These are phyloP conservation scores for Cebus imitator DNA, from an alignment of 2,113 vertebrate species.

Conservation along the genomic window DNA sequence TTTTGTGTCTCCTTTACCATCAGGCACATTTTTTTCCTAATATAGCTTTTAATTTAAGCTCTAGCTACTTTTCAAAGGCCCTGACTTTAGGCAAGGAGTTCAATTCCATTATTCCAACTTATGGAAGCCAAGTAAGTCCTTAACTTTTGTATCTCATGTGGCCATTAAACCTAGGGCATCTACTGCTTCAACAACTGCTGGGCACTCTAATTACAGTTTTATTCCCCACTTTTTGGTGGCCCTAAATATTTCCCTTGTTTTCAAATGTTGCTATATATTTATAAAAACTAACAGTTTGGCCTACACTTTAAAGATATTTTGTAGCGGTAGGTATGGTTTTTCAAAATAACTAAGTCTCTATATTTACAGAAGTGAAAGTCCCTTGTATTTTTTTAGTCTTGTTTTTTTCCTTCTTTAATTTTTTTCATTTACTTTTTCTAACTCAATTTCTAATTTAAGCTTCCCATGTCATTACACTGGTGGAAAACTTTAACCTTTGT, in stretches of 20 bases:
- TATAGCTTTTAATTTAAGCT: not conserved
- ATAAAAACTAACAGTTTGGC: not conserved
- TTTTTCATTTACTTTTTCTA: not conserved
- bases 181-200: not conserved
- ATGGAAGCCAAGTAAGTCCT: not conserved
- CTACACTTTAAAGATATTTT: not conserved
- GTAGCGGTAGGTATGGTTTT: not conserved
- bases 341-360: not conserved
- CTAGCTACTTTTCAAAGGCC: not conserved
- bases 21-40: not conserved
- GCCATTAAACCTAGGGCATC: not conserved
- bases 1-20: not conserved
- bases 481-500: not conserved
- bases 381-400: not conserved
- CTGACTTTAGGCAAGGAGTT: not conserved
- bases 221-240: not conserved
- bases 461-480: not conserved
- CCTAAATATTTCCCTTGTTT: not conserved
- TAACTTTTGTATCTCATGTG: not conserved
- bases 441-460: not conserved
- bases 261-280: not conserved
- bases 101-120: not conserved
- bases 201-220: not conserved
- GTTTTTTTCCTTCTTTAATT: not conserved
- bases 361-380: not conserved